Evolutionary conservation across 1,140 invertebrate genomes (phyloP).

Genomic region (Rhagoletis pomonella): DNA sequence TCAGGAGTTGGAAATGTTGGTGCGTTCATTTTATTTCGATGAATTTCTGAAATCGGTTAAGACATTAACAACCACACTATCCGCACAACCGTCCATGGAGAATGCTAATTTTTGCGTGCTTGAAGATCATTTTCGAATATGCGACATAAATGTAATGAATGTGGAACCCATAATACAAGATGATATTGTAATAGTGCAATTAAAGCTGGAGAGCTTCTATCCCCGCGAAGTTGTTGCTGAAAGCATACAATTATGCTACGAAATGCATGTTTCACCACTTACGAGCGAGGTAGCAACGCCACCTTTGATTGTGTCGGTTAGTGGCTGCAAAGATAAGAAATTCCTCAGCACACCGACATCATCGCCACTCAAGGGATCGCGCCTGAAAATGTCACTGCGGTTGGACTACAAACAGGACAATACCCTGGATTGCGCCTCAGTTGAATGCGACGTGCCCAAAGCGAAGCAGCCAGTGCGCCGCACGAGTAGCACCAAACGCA

Average conservation of each 20-base stretch:
- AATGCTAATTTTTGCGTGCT: slow-evolving; percentile 70
- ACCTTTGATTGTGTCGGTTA: not conserved
- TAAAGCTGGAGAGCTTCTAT: slow-evolving; percentile 78
- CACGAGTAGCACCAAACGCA: slow-evolving; percentile 74
- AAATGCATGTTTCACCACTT: slow-evolving; percentile 69
- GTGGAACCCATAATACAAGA: slow-evolving; percentile 75
- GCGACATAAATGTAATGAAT: slow-evolving; percentile 65
- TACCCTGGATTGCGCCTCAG: slow-evolving; percentile 80
- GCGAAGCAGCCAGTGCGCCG: slow-evolving; percentile 72
- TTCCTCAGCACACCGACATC: not conserved
- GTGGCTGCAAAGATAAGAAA: slow-evolving; percentile 47
- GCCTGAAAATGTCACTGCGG: slow-evolving; percentile 76
- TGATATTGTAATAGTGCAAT: slow-evolving; percentile 77
- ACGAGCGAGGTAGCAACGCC: slow-evolving; percentile 1
- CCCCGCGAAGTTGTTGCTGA: slow-evolving; percentile 78
- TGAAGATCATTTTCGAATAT: slow-evolving; percentile 72
- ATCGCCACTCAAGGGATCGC: slow-evolving; percentile 58
- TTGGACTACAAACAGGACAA: slow-evolving; percentile 88
- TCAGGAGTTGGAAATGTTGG: slow-evolving; percentile 82
- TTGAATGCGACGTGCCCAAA: slow-evolving; percentile 78
- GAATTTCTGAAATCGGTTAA: slow-evolving; percentile 83
- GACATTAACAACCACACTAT: slow-evolving; percentile 75
- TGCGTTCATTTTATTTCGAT: slow-evolving; percentile 84
- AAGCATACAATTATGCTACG: slow-evolving; percentile 76
- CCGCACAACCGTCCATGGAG: slow-evolving; percentile 71